Percentiles rank a stretch among this genome's conserved stretches.
Conservation (phyloP, 2,797 vertebrate species). For the Mormyrus proboscirostris region DNA sequence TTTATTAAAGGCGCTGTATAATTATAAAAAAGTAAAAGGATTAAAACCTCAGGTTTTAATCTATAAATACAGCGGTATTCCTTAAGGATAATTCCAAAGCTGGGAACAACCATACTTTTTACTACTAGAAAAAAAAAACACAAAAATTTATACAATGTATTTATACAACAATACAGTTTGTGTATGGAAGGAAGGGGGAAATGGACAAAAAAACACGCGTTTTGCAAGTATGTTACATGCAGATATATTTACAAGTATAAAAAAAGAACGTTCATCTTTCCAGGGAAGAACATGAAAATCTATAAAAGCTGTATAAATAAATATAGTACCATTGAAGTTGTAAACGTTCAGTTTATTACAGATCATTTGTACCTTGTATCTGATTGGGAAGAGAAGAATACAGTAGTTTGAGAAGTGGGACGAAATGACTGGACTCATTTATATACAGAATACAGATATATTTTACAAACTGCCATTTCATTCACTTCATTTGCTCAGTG, state of each 20-base stretch:
- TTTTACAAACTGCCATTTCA: conserved; percentile 27
- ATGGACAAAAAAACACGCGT: neutral
- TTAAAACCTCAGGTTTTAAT: conserved; percentile 8
- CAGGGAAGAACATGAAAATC: neutral
- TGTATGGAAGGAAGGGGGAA: neutral
- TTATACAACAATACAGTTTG: conserved; percentile 15
- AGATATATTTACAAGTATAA: neutral
- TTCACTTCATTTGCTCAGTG: conserved; percentile 18
- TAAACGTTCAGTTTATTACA: conserved; percentile 11
- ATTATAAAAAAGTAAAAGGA: neutral
- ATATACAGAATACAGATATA: conserved; percentile 28
- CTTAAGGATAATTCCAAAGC: neutral
- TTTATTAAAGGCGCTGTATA: conserved; percentile 4
- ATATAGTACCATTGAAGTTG: conserved; percentile 8
- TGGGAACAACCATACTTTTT: neutral
- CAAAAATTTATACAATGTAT: conserved; percentile 18
- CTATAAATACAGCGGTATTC: neutral
- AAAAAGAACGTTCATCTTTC: conserved; percentile 5
- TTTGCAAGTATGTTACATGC: conserved; percentile 5
- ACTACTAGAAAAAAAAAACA: neutral
- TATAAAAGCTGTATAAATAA: conserved; percentile 20
- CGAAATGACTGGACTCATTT: conserved; percentile 27
- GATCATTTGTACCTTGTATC: conserved; percentile 20
- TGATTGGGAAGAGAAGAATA: conserved; percentile 9
- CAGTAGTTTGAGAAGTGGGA: conserved; percentile 26